These are phyloP conservation scores for Cheilosia scutellata DNA, from an alignment of 2,888 invertebrate species.

Conservation along the genomic window DNA sequence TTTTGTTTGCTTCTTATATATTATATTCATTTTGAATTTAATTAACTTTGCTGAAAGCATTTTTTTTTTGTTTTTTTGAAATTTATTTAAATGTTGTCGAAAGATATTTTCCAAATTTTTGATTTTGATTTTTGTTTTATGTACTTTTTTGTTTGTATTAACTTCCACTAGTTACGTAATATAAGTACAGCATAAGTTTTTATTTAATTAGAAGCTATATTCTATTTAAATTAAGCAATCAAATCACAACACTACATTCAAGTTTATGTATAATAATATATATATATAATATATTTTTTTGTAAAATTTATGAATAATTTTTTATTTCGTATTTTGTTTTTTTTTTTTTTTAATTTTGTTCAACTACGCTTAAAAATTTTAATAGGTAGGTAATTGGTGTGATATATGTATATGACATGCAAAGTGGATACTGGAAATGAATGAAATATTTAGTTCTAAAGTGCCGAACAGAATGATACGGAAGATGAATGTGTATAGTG, in stretches of 20 bases:
- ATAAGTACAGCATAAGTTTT: conserved; percentile 69
- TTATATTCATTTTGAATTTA: conserved; percentile 23
- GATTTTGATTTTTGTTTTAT: conserved; percentile 71
- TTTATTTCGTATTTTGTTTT: conserved; percentile 27
- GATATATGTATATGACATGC: conserved; percentile 65
- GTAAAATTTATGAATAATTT: conserved; percentile 51
- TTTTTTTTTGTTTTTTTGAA: conserved; percentile 28
- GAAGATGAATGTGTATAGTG: too few species aligned
- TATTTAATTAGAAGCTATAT: conserved; percentile 57
- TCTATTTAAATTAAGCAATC: conserved; percentile 74
- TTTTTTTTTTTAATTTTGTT: conserved; percentile 35
- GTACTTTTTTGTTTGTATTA: conserved; percentile 61
- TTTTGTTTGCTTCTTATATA: conserved; percentile 8
- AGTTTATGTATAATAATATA: conserved; percentile 49
- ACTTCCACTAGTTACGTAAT: conserved; percentile 67
- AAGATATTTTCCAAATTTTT: conserved; percentile 64
- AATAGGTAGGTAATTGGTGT: conserved; percentile 72
- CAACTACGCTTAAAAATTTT: conserved; percentile 68
- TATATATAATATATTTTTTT: conserved; percentile 29
- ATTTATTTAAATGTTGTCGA: conserved; percentile 54
- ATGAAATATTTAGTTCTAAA: conserved; percentile 20
- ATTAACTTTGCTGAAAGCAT: conserved; percentile 59
- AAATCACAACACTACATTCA: conserved; percentile 76
- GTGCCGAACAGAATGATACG: not conserved
- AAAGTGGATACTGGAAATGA: conserved; percentile 42